Evolutionary conservation across 2,888 invertebrate species (phyloP).

Genomic region (Caradrina clavipalpis): DNA sequence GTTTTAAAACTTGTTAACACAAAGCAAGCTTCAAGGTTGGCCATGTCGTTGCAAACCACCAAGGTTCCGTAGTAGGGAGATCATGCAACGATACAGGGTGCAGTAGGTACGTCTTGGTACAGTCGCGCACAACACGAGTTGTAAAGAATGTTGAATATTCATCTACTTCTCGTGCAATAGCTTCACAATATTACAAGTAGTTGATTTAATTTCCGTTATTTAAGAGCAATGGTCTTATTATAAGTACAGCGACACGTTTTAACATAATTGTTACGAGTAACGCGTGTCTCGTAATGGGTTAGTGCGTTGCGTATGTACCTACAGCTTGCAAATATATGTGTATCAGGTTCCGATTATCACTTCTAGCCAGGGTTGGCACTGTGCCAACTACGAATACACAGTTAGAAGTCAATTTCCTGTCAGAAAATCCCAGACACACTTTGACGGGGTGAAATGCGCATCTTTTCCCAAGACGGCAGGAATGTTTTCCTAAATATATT

Average conservation of each 20-base stretch:
- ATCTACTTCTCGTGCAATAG: slow-evolving; percentile 46
- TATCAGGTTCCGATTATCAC: slow-evolving; percentile 36
- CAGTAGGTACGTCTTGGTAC: slow-evolving; percentile 50
- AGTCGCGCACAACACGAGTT: slow-evolving; percentile 34
- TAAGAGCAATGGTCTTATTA: slow-evolving; percentile 37
- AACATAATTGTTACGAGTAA: slow-evolving; percentile 23
- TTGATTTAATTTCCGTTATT: slow-evolving; percentile 40
- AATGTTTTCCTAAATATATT: neutral
- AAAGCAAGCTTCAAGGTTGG: slow-evolving; percentile 48
- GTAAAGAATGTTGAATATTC: slow-evolving; percentile 45
- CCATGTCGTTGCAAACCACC: slow-evolving; percentile 30
- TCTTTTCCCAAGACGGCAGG: neutral
- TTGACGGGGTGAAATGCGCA: neutral
- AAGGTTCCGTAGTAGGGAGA: slow-evolving; percentile 54
- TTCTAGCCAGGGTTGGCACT: slow-evolving; percentile 34
- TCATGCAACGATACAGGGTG: slow-evolving; percentile 48
- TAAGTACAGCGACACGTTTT: slow-evolving; percentile 43
- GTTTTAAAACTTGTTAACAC: neutral
- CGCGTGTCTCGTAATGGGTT: slow-evolving; percentile 26
- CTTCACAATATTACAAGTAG: slow-evolving; percentile 41
- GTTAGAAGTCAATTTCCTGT: slow-evolving; percentile 17
- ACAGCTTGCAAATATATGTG: slow-evolving; percentile 28
- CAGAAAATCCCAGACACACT: slow-evolving; percentile 35
- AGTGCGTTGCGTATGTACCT: slow-evolving; percentile 12
- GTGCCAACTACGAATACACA: slow-evolving; percentile 27